Conservation (phyloP, 1,140 invertebrate species). For the Trigoniulus corallinus region DNA sequence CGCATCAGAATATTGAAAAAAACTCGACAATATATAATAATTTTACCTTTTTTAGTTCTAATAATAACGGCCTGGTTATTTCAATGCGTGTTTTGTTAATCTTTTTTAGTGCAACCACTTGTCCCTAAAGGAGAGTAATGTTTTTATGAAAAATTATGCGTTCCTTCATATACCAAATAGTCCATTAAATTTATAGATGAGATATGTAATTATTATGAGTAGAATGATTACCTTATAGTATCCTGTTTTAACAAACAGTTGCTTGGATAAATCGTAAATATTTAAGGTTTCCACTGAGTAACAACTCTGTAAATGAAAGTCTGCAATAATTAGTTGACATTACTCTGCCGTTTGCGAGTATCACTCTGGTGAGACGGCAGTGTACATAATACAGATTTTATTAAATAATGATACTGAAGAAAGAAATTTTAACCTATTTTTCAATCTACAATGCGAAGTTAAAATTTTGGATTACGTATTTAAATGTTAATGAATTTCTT, state of each 20-base stretch:
- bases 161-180: too few species aligned
- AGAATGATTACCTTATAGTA: conserved; percentile 67
- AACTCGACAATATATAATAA: not conserved
- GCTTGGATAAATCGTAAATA: conserved; percentile 49
- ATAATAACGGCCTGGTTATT: conserved; percentile 59
- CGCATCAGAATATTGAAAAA: not conserved
- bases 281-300: conserved; percentile 58
- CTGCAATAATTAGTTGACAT: not conserved
- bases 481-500: too few species aligned
- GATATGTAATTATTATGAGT: too few species aligned
- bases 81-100: conserved; percentile 56
- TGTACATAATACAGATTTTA: too few species aligned
- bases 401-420: too few species aligned
- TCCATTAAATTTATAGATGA: too few species aligned
- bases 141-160: too few species aligned
- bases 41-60: conserved; percentile 70
- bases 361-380: too few species aligned
- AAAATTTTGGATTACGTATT: too few species aligned
- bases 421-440: too few species aligned
- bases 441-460: too few species aligned
- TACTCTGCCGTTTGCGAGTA: too few species aligned
- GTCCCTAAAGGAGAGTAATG: conserved; percentile 34
- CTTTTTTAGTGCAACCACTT: conserved; percentile 76
- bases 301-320: conserved; percentile 17
- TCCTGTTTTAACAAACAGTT: conserved; percentile 69